Base-by-base conservation (phyloP, 2,113 vertebrate species). In the Lepus europaeus region DNA sequence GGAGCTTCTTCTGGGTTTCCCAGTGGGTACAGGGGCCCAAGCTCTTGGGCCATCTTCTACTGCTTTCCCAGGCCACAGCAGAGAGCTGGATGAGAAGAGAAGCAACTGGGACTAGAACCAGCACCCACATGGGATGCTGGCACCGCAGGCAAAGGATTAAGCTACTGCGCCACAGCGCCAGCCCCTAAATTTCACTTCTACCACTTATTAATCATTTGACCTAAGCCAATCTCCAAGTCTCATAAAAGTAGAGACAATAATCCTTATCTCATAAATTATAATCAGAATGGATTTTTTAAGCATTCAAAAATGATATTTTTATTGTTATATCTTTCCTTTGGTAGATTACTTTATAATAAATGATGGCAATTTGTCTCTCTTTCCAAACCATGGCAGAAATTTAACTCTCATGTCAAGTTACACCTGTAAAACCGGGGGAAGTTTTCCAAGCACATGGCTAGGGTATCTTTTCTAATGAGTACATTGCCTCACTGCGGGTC, bases 201-300 rank as follows among this genome's bases (percentile, higher is more conserved):
- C 59, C 33, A n/a, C n/a, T 86, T 82, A 87, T 51, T 88, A 89
- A 87, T 93, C 84, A 95, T 63, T 63, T 86, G 79, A 87, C 36
- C 59, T 45, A 74, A 25, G 64, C 45, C 23, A 82, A 2, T 56
- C 19, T 68, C 74, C 31, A 77, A 89, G 23, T 69, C 59, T 91
- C 56, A 86, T 89, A 91, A 91, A 95, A 89, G 87, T 78, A 31
- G 59, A 69, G 79, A 90, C 70, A 84, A 77, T 70, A 33, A 82
- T 49, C 81, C 23, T 76, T 49, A 80, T 3, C 33, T 59, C 64
- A 39, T 89, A 90, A 51, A 20, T 82, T 78, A 45, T 59, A 89
- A 78, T 49, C 22, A 76, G 13, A 87, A 92, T 92, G 73, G 85
- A 93, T 36, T 66, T 59, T 86, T 82, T 45, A 90, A 87, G 8